phyloP scores from a whole-genome alignment of 2,113 vertebrate genomes.

The Peromyscus californicus region DNA sequence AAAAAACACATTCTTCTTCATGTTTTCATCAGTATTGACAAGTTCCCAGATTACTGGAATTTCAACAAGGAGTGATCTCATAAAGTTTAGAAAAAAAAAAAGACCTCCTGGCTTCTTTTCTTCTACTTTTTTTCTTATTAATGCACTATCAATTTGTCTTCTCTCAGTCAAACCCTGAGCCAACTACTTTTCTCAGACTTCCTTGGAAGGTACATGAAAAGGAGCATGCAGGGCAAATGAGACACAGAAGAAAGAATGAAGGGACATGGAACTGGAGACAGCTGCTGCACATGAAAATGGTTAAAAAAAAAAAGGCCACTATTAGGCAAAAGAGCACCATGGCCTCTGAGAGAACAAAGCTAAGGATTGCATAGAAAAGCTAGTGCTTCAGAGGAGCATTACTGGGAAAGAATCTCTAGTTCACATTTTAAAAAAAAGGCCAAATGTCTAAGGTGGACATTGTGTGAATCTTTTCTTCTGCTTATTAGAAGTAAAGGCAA shows the following conservation, averaged over 20 bases:
- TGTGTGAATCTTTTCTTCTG: background rate
- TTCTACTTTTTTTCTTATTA: background rate
- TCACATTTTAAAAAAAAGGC: background rate
- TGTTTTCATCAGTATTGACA: background rate
- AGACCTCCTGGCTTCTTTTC: constrained; percentile 35
- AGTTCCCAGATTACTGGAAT: constrained; percentile 36
- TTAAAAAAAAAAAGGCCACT: background rate
- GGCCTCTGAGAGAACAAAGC: background rate
- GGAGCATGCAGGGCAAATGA: background rate
- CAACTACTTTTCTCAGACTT: background rate
- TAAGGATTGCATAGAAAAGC: background rate
- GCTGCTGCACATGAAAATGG: background rate
- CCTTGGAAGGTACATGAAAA: background rate
- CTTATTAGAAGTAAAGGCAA: constrained; percentile 8
- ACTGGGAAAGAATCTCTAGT: background rate
- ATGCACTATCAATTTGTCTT: background rate
- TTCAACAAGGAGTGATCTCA: background rate
- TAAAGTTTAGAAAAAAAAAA: background rate
- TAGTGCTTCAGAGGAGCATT: background rate
- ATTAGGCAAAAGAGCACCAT: background rate
- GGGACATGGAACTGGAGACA: background rate
- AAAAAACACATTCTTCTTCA: constrained; percentile 49
- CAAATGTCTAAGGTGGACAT: background rate
- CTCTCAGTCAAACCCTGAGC: background rate
- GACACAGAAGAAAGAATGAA: background rate